Base-by-base conservation (phyloP, 2,113 vertebrate genomes). In the Myocastor coypus region DNA sequence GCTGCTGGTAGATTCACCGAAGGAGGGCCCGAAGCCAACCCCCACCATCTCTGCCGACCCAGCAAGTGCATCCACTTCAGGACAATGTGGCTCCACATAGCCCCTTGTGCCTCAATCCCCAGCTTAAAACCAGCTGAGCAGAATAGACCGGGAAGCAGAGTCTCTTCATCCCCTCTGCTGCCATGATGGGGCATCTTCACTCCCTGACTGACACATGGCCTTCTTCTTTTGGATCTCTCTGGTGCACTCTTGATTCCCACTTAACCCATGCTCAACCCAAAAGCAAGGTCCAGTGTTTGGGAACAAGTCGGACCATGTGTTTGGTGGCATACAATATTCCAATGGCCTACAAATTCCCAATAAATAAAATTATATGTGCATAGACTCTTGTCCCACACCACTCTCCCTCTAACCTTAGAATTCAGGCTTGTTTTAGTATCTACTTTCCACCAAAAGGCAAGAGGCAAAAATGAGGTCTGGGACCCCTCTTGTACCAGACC, bases 91-190 rank as follows among this genome's bases (percentile, higher is more conserved):
- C 30, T 84, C 28, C 30, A 46, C 11, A 63, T 16, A 32, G 3
- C 2, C 61, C 16, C 26, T 2, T 10, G 71, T 30, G 13, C 30
- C 63, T 46, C 1, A 0, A 57, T 6, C 16, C 11, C 42, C 10
- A 46, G 3, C 46, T 37, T 22, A 50, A 64, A 89, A 11, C 5
- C 64, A 57, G 8, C 32, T 34, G 12, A 16, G 0, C 12, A 86
- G 84, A 20, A 75, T 4, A 69, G 24, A 73, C 1, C 57, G 77
- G 55, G 64, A 80, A 63, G 73, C 42, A 34, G n/a, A 59, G 22
- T 30, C 42, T 46, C 66, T 69, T 55, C 50, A 14, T 34, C 71
- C 46, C 4, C 9, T 50, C 22, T 32, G 30, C 40, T 55, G 22
- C 80, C 59, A 52, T 2, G 14, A 55, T 2, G 57, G 63, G 37